Evolutionary conservation across 2,797 vertebrate genomes (phyloP), one percentile per base, ranked within the genome.

Genomic region (Coranthus polyacanthus): DNA sequence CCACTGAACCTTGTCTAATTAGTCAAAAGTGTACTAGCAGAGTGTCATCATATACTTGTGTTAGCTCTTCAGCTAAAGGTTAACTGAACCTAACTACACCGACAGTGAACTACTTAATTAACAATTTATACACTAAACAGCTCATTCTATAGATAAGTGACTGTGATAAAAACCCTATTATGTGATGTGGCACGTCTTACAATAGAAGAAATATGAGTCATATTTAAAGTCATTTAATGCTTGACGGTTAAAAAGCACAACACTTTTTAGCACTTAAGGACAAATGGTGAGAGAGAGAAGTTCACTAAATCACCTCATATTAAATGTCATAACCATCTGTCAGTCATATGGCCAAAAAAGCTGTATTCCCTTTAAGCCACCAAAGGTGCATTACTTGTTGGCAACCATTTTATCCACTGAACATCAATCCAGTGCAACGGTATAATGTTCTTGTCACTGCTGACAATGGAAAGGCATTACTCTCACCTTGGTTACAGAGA

Each of bases 301-400:
- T 58, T 38, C 44, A 65, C 57, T 55, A 67, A 78, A 77, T 72
- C 72, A 52, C 41, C 78, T 63, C 74, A 37, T 67, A 74, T 64
- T 54, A 55, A 79, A 72, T 73, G 50, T 21, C 71, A 59, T 15
- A 65, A 75, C 80, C 65, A 84, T 87, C 76, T 78, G 80, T 85
- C 90, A 88, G 63, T 78, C 80, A 82, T 76, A 63, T 29, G 74
- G 53, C 44, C 72, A 73, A 79, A 79, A 82, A 78, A 78, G 59
- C 79, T 75, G 79, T 70, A 86, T 58, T 64, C 57, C 44, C 55
- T 79, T 72, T 51, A 68, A 72, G 50, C 39, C 57, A 67, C 34
- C 37, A 54, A 72, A 75, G 59, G 78, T 73, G 70, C 62, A 73
- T 72, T 81, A 60, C 60, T 74, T 82, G 79, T 80, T 74, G 75